These are phyloP conservation scores for Stenolophus ochropezus DNA, from an alignment of 2,888 invertebrate species.

Conservation along the genomic window DNA sequence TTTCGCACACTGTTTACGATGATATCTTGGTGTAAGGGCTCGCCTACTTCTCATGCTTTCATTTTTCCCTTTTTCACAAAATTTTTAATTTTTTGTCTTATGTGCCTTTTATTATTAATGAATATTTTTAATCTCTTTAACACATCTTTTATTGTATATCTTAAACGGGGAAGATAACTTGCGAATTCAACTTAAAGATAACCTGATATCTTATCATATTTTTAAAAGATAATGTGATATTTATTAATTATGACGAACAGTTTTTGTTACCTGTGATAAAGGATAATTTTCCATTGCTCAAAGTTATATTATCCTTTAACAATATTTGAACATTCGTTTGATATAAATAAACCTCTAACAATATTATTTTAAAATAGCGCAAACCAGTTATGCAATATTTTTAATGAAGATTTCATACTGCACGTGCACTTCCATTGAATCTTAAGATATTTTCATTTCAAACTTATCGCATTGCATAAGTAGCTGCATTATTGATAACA, in stretches of 20 bases:
- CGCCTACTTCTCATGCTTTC: slow-evolving; percentile 35
- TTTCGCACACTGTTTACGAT: slow-evolving; percentile 45
- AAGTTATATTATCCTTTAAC: slow-evolving; percentile 9
- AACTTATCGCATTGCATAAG: slow-evolving; percentile 28
- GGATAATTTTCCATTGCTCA: slow-evolving; percentile 14
- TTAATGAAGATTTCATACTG: not conserved
- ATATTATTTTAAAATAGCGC: not conserved
- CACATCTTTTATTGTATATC: slow-evolving; percentile 1
- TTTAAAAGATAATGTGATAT: slow-evolving; percentile 20
- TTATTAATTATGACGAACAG: slow-evolving; percentile 6
- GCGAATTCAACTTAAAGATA: slow-evolving; percentile 17
- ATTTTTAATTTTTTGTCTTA: slow-evolving; percentile 8
- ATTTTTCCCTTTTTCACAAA: slow-evolving; percentile 21
- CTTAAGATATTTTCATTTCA: not conserved
- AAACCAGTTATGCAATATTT: slow-evolving; percentile 9
- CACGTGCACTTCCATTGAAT: not conserved
- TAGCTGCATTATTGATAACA: slow-evolving; percentile 1
- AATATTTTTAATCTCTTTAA: not conserved
- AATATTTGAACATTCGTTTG: not conserved
- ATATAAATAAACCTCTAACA: not conserved
- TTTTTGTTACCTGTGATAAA: slow-evolving; percentile 27
- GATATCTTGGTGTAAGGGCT: slow-evolving; percentile 42
- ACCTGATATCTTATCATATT: slow-evolving; percentile 36
- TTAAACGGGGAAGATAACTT: not conserved
- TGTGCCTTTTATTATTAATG: slow-evolving; percentile 15